Base-by-base conservation (phyloP, 2,797 vertebrate genomes). In the Epinephelus coioides region DNA sequence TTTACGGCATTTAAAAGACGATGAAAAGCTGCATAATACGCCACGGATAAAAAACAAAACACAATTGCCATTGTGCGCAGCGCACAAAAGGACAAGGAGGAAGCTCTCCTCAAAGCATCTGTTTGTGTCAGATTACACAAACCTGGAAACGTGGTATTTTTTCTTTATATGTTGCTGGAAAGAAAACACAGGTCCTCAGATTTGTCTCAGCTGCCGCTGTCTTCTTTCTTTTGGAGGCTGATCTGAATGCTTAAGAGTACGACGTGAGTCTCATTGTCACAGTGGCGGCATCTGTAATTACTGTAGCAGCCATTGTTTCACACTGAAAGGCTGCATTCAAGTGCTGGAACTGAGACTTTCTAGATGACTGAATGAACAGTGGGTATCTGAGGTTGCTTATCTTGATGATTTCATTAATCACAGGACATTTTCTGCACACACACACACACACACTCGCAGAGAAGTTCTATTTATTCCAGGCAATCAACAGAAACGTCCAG, bases 51-150 rank as follows among this genome's bases (percentile, higher is more conserved):
- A 69, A 43, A 27, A 9, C 0, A 27, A n/a, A 27, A 72, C 75
- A 89, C 78, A 90, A 84, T 79, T n/a, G 60, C 76, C 44, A 83
- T 92, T 92, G 87, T 92, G 76, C 57, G 56, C n/a, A 0, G 53
- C 3, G 3, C 49, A 88, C 80, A 90, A 90, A 89, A 66, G 71
- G 47, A 77, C 9, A 3, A 18, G 44, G 73, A 62, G 1, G 25
- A 53, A 25, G 7, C 60, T 69, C 61, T 30, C 30, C 62, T 77
- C 74, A 54, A 70, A 76, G 82, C 81, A 30, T 89, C 84, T 92
- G 92, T 91, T 89, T 83, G 60, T 88, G 90, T 82, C 78, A 61
- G 90, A 94, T 93, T 91, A 91, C 78, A 84, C 70, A 84, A 89
- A 82, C 76, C 85, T 85, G 82, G 43, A 68, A 76, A 56, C 55